Conservation (phyloP, 1,140 invertebrate species). For the Drosophila trapezifrons region DNA sequence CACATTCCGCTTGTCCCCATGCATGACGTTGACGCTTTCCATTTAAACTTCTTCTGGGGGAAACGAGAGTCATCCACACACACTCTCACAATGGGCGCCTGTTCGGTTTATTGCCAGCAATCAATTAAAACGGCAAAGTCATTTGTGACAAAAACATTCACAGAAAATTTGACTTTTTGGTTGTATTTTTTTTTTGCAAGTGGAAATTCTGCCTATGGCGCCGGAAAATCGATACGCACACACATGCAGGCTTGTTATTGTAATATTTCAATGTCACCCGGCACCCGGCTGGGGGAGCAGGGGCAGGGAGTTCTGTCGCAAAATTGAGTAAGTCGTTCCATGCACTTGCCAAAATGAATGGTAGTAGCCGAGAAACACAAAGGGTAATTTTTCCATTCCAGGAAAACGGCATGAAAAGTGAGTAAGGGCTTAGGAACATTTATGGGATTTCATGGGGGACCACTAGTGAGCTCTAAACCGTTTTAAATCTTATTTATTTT, state of each 20-base stretch:
- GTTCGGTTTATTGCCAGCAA: conserved; percentile 79
- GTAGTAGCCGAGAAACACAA: conserved; percentile 4
- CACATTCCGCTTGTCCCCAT: conserved; percentile 23
- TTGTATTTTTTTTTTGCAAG: conserved; percentile 13
- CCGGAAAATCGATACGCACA: conserved; percentile 61
- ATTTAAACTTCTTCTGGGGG: conserved; percentile 60
- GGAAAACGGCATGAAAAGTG: conserved; percentile 1
- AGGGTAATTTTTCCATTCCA: conserved; percentile 8
- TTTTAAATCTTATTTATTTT: neutral
- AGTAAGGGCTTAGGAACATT: neutral
- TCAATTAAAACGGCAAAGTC: conserved; percentile 79
- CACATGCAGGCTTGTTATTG: conserved; percentile 45
- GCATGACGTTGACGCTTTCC: conserved; percentile 75
- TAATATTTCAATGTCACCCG: conserved; percentile 74
- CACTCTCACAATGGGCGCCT: conserved; percentile 62
- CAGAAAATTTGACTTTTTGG: conserved; percentile 75
- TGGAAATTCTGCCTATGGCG: conserved; percentile 32
- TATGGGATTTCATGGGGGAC: neutral
- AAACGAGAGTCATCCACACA: conserved; percentile 16
- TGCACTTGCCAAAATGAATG: conserved; percentile 48
- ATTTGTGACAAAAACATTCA: conserved; percentile 80
- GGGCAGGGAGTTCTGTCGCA: conserved; percentile 5
- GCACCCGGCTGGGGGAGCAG: conserved; percentile 7
- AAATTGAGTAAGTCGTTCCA: conserved; percentile 41
- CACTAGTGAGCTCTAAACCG: neutral